These are phyloP conservation scores for Trachelus tabidus DNA, from an alignment of 2,888 invertebrate species.

Conservation along the genomic window DNA sequence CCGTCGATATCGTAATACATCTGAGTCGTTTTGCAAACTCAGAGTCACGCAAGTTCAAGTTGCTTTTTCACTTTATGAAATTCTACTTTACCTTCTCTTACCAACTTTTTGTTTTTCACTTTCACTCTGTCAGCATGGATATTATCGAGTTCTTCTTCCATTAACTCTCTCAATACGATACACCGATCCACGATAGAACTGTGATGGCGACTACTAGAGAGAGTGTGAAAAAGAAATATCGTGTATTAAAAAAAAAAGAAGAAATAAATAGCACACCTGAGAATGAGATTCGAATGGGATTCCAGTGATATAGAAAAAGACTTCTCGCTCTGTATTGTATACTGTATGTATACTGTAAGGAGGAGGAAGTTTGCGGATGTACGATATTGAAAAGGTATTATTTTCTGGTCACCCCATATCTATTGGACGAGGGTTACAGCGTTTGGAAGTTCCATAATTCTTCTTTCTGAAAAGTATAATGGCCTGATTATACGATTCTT, in stretches of 20 bases:
- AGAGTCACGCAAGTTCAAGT: background rate
- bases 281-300: background rate
- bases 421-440: constrained; percentile 3
- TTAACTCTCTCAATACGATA: background rate
- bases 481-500: background rate
- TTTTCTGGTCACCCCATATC: constrained; percentile 12
- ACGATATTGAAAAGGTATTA: background rate
- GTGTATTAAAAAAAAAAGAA: constrained; percentile 1
- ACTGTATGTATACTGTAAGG: background rate
- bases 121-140: background rate
- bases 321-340: too few relatives aligned
- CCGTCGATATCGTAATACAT: background rate
- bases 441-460: background rate
- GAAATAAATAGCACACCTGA: background rate
- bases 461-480: background rate
- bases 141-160: background rate
- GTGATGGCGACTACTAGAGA: background rate
- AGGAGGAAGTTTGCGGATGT: background rate
- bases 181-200: background rate
- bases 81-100: background rate
- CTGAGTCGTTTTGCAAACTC: background rate
- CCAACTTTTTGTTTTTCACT: background rate
- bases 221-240: constrained; percentile 10
- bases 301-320: background rate
- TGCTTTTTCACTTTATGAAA: background rate